Evolutionary conservation across 2,888 invertebrate species (phyloP).

Genomic region (Cyaniris semiargus): DNA sequence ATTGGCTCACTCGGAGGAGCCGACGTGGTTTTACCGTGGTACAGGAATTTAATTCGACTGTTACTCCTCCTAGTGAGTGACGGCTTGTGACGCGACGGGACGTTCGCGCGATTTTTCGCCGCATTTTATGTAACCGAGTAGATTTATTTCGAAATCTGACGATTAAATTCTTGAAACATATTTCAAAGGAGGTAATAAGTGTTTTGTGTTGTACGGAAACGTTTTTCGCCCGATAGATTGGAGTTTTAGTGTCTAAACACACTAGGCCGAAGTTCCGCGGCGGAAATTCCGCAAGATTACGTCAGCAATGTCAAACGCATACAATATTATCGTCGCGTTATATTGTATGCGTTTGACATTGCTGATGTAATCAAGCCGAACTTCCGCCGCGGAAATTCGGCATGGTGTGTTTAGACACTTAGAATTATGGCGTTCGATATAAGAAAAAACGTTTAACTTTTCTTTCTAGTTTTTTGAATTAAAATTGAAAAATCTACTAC

Average conservation of each 20-base stretch:
- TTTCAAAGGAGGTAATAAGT: constrained; percentile 1
- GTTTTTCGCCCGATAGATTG: neutral
- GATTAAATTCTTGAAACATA: neutral
- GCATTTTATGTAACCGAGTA: constrained; percentile 51
- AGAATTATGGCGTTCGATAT: neutral
- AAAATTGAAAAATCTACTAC: neutral
- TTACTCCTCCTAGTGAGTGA: constrained; percentile 59
- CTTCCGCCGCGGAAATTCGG: no score
- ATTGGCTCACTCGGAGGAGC: constrained; percentile 42
- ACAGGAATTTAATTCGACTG: constrained; percentile 75
- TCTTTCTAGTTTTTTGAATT: neutral
- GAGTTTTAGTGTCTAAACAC: no score
- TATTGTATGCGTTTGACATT: no score
- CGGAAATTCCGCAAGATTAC: no score
- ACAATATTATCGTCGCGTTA: no score
- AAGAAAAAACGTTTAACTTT: neutral
- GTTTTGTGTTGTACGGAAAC: neutral
- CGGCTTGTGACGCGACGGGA: constrained; percentile 64
- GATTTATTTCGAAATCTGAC: constrained; percentile 18
- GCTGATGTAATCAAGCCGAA: no score
- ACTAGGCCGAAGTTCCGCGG: no score
- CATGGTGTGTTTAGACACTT: no score
- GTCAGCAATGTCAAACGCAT: no score
- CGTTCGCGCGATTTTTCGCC: constrained; percentile 49
- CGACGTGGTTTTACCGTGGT: constrained; percentile 49